Conservation (phyloP, 2,888 invertebrate species). For the Archaeoteleia sp. region DNA sequence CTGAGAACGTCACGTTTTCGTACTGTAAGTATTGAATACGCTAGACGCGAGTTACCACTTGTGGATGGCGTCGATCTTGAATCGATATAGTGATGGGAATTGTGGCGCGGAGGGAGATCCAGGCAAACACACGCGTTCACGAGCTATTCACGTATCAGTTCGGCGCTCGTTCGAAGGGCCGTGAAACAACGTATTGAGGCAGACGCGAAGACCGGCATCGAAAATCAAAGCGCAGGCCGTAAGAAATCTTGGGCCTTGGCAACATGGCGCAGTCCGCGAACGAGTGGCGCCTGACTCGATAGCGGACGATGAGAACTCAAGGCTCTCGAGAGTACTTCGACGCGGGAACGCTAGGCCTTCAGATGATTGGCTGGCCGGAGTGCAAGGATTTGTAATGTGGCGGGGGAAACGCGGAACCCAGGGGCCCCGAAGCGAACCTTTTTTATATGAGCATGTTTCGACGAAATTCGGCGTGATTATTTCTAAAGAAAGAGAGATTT, state of each 20-base stretch:
- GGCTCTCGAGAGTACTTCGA: slow-evolving; percentile 45
- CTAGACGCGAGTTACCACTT: slow-evolving; percentile 29
- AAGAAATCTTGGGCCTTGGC: slow-evolving; percentile 52
- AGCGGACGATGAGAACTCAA: slow-evolving; percentile 52
- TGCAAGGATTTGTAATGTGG: slow-evolving; percentile 10
- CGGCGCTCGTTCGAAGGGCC: slow-evolving; percentile 19
- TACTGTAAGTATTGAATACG: not conserved
- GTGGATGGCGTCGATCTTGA: slow-evolving; percentile 22
- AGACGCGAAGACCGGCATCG: not conserved
- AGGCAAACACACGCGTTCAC: not conserved
- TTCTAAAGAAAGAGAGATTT: no score
- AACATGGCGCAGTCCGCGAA: slow-evolving; percentile 60
- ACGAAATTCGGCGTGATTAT: no score
- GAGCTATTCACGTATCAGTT: slow-evolving; percentile 18
- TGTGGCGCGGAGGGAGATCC: not conserved
- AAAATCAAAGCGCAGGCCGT: slow-evolving; percentile 9
- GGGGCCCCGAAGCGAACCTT: slow-evolving; percentile 7
- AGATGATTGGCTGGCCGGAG: slow-evolving; percentile 36
- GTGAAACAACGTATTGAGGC: no score
- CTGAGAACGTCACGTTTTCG: not conserved
- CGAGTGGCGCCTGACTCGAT: slow-evolving; percentile 54
- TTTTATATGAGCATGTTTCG: no score
- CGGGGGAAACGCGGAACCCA: not conserved
- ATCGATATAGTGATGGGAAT: not conserved
- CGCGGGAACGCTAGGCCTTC: slow-evolving; percentile 45